Percentiles rank a stretch among this genome's conserved stretches.
Evolutionary conservation across 1,140 invertebrate genomes (phyloP).

Genomic region (Arion vulgaris): DNA sequence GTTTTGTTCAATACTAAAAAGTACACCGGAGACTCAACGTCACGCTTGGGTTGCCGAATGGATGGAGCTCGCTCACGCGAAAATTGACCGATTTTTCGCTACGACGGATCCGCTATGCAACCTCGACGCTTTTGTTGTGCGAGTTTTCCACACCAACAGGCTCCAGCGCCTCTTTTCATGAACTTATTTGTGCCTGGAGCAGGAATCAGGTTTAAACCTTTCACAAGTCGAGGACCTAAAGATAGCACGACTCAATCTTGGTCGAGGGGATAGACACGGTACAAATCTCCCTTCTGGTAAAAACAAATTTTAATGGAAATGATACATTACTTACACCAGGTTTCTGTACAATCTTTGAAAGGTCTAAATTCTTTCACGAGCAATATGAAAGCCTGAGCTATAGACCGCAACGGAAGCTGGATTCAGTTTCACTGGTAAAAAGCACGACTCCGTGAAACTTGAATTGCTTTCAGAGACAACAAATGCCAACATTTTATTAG

Average conservation of each 20-base stretch:
- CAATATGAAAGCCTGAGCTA: no score
- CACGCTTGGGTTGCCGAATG: not conserved
- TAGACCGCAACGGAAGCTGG: not conserved
- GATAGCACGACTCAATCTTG: not conserved
- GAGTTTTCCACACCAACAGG: not conserved
- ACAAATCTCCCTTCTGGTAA: not conserved
- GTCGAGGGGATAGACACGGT: not conserved
- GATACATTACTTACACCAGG: not conserved
- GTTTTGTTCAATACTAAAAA: not conserved
- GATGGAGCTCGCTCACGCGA: not conserved
- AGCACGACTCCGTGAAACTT: no score
- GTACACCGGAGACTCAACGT: not conserved
- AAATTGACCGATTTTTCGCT: not conserved
- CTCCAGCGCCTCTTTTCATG: not conserved
- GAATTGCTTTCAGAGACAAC: no score
- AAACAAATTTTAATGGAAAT: not conserved
- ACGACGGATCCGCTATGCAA: not conserved
- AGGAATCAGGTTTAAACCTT: slow-evolving; percentile 5
- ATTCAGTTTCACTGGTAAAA: no score
- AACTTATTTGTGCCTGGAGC: slow-evolving; percentile 6
- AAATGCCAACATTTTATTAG: no score
- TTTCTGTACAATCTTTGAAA: not conserved
- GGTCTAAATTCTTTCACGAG: not conserved
- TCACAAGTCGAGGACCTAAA: not conserved
- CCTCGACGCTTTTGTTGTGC: not conserved